These are phyloP conservation scores for Saccostrea echinata DNA, from an alignment of 1,140 invertebrate species.

Conservation along the genomic window DNA sequence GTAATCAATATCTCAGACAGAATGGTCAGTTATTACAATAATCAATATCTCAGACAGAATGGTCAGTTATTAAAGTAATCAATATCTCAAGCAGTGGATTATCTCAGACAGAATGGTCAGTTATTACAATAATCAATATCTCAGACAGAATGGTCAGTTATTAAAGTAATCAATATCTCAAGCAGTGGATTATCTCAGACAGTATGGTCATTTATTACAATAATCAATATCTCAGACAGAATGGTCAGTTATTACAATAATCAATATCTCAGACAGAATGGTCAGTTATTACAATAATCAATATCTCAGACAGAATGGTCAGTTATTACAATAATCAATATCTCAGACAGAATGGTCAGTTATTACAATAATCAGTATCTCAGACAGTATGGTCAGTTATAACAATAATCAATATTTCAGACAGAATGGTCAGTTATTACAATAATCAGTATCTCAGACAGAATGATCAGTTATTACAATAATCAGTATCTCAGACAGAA, in stretches of 20 bases:
- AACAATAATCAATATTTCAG: no score
- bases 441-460: constrained; percentile 93
- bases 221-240: constrained; percentile 93
- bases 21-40: constrained; percentile 80
- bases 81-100: constrained; percentile 93
- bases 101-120: constrained; percentile 87
- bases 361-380: no score
- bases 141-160: constrained; percentile 85
- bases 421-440: constrained; percentile 82
- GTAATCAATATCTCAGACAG: constrained; percentile 92
- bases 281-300: no score
- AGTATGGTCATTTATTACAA: constrained; percentile 81
- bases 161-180: no score
- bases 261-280: constrained; percentile 90
- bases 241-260: constrained; percentile 72
- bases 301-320: constrained; percentile 89
- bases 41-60: constrained; percentile 91
- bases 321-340: no score
- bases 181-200: constrained; percentile 93
- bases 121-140: no score
- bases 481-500: constrained; percentile 92
- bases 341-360: constrained; percentile 86
- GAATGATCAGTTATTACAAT: constrained; percentile 80
- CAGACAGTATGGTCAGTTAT: constrained; percentile 83
- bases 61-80: constrained; percentile 70